Evolutionary conservation across 1,140 invertebrate species (phyloP), one percentile per base, ranked within the genome.

Genomic region (Sogatella furcifera): DNA sequence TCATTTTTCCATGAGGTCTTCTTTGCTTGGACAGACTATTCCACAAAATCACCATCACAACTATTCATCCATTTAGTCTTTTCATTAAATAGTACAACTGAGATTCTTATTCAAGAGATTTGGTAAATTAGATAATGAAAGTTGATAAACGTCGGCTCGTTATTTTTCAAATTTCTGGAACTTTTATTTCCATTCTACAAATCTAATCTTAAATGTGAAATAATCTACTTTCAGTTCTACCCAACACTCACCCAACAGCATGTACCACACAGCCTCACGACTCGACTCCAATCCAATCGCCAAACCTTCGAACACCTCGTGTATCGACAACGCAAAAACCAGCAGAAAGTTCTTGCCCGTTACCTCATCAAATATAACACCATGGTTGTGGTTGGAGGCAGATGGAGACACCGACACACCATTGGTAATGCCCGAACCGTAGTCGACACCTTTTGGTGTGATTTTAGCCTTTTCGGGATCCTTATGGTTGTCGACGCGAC

Each of bases 201-300:
- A n/a, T n/a, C n/a, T n/a, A n/a, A n/a, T n/a, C n/a, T n/a, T n/a
- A n/a, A n/a, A n/a, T n/a, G n/a, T n/a, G n/a, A n/a, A n/a, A n/a
- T n/a, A n/a, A n/a, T n/a, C n/a, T n/a, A n/a, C n/a, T n/a, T n/a
- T n/a, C n/a, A n/a, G n/a, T n/a, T n/a, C n/a, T n/a, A n/a, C n/a
- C n/a, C n/a, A n/a, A n/a, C n/a, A n/a, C n/a, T n/a, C n/a, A 0
- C 81, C 91, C 13, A 82, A 82, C 62, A 94, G 86, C 79, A 92
- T 83, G 44, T 73, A 66, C 71, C 76, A 78, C 14, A 81, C 72
- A 60, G 46, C 46, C 2, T 49, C 46, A 1, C 15, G 46, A 6
- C 21, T 17, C 2, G 5, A 8, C 21, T 49, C 46, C 21, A 49
- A n/a, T 17, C 46, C 46, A 10, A 49, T 49, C 15, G 46, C 46